These are phyloP conservation scores for Etheostoma cragini DNA, from an alignment of 2,113 vertebrate species.

Conservation along the genomic window DNA sequence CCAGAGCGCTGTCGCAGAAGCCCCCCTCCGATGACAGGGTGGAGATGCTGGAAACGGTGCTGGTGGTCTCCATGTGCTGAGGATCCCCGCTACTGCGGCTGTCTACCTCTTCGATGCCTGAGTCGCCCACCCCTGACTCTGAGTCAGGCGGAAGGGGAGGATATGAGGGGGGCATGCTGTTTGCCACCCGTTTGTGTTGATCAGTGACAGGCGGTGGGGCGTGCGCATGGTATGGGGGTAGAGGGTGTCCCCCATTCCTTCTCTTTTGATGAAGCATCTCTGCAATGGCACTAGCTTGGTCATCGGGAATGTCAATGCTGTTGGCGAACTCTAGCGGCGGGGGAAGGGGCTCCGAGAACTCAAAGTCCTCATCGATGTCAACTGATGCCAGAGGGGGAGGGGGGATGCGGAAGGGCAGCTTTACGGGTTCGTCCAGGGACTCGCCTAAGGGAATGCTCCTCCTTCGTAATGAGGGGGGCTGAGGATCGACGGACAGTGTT, in stretches of 20 bases:
- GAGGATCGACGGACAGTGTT: conserved; percentile 70
- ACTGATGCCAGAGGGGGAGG: conserved; percentile 93
- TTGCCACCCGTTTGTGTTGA: conserved; percentile 85
- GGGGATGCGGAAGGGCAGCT: conserved; percentile 94
- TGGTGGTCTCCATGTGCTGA: conserved; percentile 94
- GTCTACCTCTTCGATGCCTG: conserved; percentile 95
- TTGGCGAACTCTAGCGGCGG: conserved; percentile 98
- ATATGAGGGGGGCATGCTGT: conserved; percentile 90
- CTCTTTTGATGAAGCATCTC: conserved; percentile 89
- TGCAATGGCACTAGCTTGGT: conserved; percentile 86
- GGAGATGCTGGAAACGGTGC: conserved; percentile 98
- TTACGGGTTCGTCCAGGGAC: conserved; percentile 91
- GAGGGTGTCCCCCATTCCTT: conserved; percentile 65
- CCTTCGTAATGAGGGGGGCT: conserved; percentile 77
- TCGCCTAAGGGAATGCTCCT: conserved; percentile 88
- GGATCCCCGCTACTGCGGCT: conserved; percentile 95
- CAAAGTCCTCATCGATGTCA: conserved; percentile 96
- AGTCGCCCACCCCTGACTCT: conserved; percentile 89
- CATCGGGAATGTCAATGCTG: conserved; percentile 96
- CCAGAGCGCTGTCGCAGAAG: conserved; percentile 86
- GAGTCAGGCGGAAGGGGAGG: conserved; percentile 89
- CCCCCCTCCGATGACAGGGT: conserved; percentile 96
- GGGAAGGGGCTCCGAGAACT: conserved; percentile 94
- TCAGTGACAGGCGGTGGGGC: conserved; percentile 76
- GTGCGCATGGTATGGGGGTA: conserved; percentile 82